These are phyloP conservation scores for Drosophila testacea DNA, from an alignment of 2,888 invertebrate genomes.

Conservation along the genomic window DNA sequence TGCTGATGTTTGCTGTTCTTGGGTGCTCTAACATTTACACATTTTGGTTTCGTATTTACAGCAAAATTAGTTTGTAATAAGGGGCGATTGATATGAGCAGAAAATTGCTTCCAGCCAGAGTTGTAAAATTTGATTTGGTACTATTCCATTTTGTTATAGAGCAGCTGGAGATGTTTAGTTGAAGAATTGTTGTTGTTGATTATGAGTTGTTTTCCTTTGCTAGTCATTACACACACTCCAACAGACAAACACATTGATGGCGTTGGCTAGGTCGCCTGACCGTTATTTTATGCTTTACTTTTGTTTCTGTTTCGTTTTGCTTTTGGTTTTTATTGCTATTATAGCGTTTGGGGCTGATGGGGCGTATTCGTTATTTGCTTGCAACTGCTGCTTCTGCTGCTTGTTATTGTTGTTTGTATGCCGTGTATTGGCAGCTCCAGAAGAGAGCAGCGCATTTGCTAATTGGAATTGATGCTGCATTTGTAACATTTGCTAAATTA, in stretches of 20 bases:
- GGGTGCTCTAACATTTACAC: conserved; percentile 50
- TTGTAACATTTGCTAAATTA: conserved; percentile 48
- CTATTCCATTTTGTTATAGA: conserved; percentile 26
- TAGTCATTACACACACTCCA: conserved; percentile 65
- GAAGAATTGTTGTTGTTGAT: conserved; percentile 9
- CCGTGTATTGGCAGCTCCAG: conserved; percentile 48
- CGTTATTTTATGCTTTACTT: conserved; percentile 40
- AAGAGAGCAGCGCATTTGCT: conserved; percentile 18
- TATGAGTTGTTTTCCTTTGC: conserved; percentile 62
- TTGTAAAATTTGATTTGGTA: conserved; percentile 29
- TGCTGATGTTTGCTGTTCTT: conserved; percentile 32
- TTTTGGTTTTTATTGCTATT: conserved; percentile 21
- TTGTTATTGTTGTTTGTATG: conserved; percentile 21
- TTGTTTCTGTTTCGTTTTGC: conserved; percentile 28
- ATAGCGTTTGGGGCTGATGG: conserved; percentile 42
- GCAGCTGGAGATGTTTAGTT: conserved; percentile 67
- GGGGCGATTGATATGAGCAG: conserved; percentile 27
- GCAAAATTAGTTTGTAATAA: conserved; percentile 46
- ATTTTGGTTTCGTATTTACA: conserved; percentile 53
- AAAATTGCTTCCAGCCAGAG: conserved; percentile 18
- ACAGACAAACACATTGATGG: conserved; percentile 5
- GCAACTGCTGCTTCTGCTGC: conserved; percentile 15
- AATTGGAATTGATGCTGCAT: conserved; percentile 36
- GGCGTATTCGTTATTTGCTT: conserved; percentile 68
- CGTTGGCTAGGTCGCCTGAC: conserved; percentile 48